Evolutionary conservation across 2,888 invertebrate species (phyloP).

Genomic region (Dendrolimus pini): DNA sequence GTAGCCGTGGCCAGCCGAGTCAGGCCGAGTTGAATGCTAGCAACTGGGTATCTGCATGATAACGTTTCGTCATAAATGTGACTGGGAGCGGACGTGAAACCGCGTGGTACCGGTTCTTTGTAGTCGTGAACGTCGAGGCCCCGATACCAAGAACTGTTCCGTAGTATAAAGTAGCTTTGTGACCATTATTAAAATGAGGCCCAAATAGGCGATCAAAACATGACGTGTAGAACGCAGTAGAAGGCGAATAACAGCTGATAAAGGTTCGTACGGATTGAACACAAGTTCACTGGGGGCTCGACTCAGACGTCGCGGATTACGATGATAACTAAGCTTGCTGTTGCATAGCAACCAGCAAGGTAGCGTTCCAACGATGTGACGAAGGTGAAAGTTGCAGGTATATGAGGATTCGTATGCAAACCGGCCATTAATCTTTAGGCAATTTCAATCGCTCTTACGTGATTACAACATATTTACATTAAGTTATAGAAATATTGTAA

Average conservation of each 20-base stretch:
- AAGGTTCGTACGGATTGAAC: slow-evolving; percentile 34
- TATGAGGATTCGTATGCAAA: slow-evolving; percentile 12
- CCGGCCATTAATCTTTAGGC: slow-evolving; percentile 7
- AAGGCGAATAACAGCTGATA: slow-evolving; percentile 40
- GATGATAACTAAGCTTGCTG: slow-evolving; percentile 16
- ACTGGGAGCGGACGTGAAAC: slow-evolving; percentile 27
- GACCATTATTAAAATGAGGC: not conserved
- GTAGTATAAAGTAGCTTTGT: slow-evolving; percentile 4
- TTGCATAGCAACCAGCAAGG: slow-evolving; percentile 21
- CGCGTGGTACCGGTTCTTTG: slow-evolving; percentile 44
- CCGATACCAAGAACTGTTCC: slow-evolving; percentile 21
- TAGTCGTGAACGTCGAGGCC: slow-evolving; percentile 20
- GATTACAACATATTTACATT: not conserved
- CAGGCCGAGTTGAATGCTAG: slow-evolving; percentile 1
- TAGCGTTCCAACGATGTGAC: slow-evolving; percentile 18
- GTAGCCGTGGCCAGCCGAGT: slow-evolving; percentile 5
- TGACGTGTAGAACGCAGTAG: slow-evolving; percentile 23
- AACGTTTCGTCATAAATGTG: slow-evolving; percentile 33
- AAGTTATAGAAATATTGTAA: too few relatives aligned
- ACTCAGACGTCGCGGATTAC: slow-evolving; percentile 25
- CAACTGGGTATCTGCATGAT: slow-evolving; percentile 17
- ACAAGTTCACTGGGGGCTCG: slow-evolving; percentile 60
- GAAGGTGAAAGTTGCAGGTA: slow-evolving; percentile 24
- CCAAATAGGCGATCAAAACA: not conserved
- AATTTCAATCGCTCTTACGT: not conserved